Conservation (phyloP, 2,888 invertebrate species). For the Asteroscopus sphinx region DNA sequence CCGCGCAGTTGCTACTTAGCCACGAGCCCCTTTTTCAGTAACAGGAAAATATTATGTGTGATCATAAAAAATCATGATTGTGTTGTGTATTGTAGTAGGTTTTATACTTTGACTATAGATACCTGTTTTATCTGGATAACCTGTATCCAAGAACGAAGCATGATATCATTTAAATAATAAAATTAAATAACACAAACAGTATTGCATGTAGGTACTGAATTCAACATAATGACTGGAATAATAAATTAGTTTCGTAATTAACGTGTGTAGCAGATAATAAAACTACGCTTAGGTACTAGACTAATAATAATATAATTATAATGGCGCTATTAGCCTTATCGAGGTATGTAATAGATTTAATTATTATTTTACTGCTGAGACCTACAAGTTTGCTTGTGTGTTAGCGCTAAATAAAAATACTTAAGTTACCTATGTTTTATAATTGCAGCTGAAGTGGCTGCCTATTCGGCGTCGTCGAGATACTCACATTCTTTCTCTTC, state of each 20-base stretch:
- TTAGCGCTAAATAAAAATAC: neutral
- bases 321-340: slow-evolving; percentile 54
- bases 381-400: slow-evolving; percentile 1
- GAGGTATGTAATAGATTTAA: slow-evolving; percentile 31
- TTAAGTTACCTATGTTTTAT: neutral
- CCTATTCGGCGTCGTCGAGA: too few relatives aligned
- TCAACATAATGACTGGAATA: slow-evolving; percentile 33
- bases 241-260: slow-evolving; percentile 40
- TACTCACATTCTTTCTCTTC: too few relatives aligned
- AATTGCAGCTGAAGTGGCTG: too few relatives aligned
- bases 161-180: slow-evolving; percentile 13
- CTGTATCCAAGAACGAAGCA: too few relatives aligned
- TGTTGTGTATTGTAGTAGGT: too few relatives aligned
- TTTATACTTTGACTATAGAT: too few relatives aligned
- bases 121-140: too few relatives aligned
- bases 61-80: too few relatives aligned
- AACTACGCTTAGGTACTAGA: slow-evolving; percentile 24
- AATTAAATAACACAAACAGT: neutral
- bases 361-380: slow-evolving; percentile 5
- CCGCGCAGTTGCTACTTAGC: too few relatives aligned
- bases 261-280: slow-evolving; percentile 28
- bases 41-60: too few relatives aligned
- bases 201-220: slow-evolving; percentile 24
- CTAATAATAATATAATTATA: slow-evolving; percentile 58
- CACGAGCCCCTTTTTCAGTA: too few relatives aligned